A percentile compares a stretch with the other conserved stretches of the same genome.
Evolutionary conservation across 2,113 vertebrate species (phyloP).

Genomic region (Xiphorhynchus elegans): DNA sequence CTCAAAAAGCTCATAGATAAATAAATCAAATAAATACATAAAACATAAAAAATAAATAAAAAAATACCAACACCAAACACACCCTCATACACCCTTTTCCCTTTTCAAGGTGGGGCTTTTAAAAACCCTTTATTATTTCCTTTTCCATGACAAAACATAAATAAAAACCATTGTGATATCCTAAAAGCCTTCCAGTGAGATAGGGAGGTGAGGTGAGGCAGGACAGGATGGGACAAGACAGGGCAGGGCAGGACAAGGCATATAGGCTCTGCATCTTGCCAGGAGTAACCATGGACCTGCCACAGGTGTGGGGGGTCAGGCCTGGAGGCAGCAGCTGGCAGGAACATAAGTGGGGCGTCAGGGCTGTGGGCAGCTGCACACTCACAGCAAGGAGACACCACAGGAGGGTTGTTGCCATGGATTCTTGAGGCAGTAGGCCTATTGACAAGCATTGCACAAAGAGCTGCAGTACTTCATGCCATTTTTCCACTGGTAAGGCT

Average conservation of each 20-base stretch:
- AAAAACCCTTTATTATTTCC: background rate
- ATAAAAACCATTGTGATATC: background rate
- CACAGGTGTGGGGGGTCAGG: rapidly evolving
- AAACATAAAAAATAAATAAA: background rate
- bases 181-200: background rate
- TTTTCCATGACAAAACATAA: background rate
- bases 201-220: background rate
- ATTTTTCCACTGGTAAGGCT: background rate
- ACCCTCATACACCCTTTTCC: background rate
- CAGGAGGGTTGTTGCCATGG: rapidly evolving
- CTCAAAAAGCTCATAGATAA: background rate
- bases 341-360: rapidly evolving
- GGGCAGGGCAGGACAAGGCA: background rate
- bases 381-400: rapidly evolving
- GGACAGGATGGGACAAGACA: background rate
- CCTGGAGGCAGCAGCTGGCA: rapidly evolving
- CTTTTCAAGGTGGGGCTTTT: background rate
- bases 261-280: rapidly evolving
- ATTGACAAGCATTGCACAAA: background rate
- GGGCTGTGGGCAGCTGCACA: rapidly evolving
- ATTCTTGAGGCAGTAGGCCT: no score
- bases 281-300: rapidly evolving
- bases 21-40: background rate
- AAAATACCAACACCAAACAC: background rate
- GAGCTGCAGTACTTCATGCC: rapidly evolving